phyloP scores from a whole-genome alignment of 2,113 vertebrate genomes.

The Corythoichthys haematopterus region DNA sequence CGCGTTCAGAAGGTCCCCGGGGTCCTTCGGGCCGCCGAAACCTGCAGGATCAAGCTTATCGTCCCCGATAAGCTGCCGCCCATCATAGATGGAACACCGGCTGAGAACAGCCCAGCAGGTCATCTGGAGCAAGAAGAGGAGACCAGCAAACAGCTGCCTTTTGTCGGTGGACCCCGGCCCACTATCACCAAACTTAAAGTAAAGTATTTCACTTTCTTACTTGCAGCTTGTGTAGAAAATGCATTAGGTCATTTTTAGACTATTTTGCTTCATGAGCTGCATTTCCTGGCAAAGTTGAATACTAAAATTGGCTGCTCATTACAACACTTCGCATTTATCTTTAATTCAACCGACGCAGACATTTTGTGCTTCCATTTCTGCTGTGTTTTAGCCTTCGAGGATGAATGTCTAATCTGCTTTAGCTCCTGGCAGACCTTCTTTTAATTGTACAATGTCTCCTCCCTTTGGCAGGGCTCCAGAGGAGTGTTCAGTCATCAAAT shows the following conservation, averaged over 20 bases:
- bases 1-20: constrained; percentile 84
- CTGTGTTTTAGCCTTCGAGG: constrained; percentile 30
- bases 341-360: background rate
- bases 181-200: constrained; percentile 94
- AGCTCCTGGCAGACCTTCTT: constrained; percentile 20
- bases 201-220: constrained; percentile 44
- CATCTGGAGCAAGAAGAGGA: constrained; percentile 48
- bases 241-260: too few relatives aligned
- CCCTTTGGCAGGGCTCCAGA: constrained; percentile 12
- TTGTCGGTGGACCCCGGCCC: constrained; percentile 89
- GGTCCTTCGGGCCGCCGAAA: constrained; percentile 73
- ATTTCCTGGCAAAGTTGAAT: background rate
- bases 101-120: background rate
- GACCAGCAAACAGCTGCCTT: constrained; percentile 62
- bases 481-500: constrained; percentile 27
- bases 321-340: background rate
- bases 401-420: constrained; percentile 30
- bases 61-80: constrained; percentile 41
- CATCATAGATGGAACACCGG: constrained; percentile 1
- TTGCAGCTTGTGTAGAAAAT: background rate
- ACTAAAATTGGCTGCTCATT: background rate
- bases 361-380: constrained; percentile 42
- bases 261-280: background rate
- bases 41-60: constrained; percentile 78
- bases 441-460: constrained; percentile 22